Conservation (phyloP, 1,140 invertebrate genomes). For the Scaptomyza hsui region DNA sequence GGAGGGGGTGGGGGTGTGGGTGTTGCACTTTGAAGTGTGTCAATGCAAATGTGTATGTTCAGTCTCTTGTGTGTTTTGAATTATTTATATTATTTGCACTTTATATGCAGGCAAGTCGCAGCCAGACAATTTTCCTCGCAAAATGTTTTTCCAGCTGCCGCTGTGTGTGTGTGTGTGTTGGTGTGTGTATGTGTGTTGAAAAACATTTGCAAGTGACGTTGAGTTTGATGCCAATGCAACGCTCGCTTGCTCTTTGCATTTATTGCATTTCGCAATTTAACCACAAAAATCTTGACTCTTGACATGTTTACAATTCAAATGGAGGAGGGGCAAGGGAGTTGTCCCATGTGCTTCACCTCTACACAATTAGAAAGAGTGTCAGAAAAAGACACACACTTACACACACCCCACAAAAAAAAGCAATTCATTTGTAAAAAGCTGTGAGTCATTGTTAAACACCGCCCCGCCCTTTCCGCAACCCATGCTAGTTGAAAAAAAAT, state of each 20-base stretch:
- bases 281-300: slow-evolving; percentile 62
- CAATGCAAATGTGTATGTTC: slow-evolving; percentile 65
- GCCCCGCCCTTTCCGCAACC: slow-evolving; percentile 26
- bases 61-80: slow-evolving; percentile 64
- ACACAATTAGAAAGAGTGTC: slow-evolving; percentile 74
- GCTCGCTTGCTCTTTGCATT: slow-evolving; percentile 38
- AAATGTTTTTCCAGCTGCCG: slow-evolving; percentile 27
- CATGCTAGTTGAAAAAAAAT: slow-evolving; percentile 29
- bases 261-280: slow-evolving; percentile 44
- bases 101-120: slow-evolving; percentile 58
- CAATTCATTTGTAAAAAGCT: slow-evolving; percentile 50
- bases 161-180: not conserved
- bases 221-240: slow-evolving; percentile 43
- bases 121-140: slow-evolving; percentile 27
- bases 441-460: slow-evolving; percentile 62
- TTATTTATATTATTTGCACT: slow-evolving; percentile 80
- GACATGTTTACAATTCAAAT: slow-evolving; percentile 48
- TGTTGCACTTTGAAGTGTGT: slow-evolving; percentile 54
- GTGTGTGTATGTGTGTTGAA: slow-evolving; percentile 4
- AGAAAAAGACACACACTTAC: slow-evolving; percentile 47
- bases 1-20: not conserved
- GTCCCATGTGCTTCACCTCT: not conserved
- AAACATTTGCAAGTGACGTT: slow-evolving; percentile 60
- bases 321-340: slow-evolving; percentile 26
- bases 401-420: slow-evolving; percentile 23